Evolutionary conservation across 2,797 vertebrate species (phyloP).

Genomic region (Argya squamiceps): DNA sequence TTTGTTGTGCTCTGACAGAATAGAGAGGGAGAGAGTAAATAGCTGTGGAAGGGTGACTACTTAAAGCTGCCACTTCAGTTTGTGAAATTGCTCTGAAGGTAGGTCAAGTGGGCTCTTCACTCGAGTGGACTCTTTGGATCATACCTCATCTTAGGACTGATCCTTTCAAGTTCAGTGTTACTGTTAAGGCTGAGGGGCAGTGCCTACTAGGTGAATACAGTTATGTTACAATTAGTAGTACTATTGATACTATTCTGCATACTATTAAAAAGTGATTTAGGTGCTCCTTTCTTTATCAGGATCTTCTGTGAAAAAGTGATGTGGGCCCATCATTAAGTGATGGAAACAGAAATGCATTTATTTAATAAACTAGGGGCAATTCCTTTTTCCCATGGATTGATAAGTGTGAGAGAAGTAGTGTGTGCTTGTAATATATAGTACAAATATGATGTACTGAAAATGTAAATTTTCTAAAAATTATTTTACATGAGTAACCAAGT

Average conservation of each 20-base stretch:
- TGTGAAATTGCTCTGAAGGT: not conserved
- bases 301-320: not conserved
- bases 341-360: not conserved
- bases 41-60: not conserved
- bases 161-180: not conserved
- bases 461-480: not conserved
- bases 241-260: not conserved
- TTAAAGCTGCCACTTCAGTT: not conserved
- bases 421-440: not conserved
- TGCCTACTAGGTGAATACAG: not conserved
- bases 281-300: not conserved
- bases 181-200: not conserved
- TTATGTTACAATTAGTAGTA: not conserved
- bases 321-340: not conserved
- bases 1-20: not conserved
- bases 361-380: not conserved
- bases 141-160: accelerated
- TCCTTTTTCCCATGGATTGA: not conserved
- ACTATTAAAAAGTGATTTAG: not conserved
- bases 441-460: not conserved
- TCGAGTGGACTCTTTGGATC: not conserved
- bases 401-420: not conserved
- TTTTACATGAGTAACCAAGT: not conserved
- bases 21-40: not conserved
- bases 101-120: constrained; percentile 27